phyloP scores from a whole-genome alignment of 1,140 invertebrate genomes.

The Drosophila sechellia region DNA sequence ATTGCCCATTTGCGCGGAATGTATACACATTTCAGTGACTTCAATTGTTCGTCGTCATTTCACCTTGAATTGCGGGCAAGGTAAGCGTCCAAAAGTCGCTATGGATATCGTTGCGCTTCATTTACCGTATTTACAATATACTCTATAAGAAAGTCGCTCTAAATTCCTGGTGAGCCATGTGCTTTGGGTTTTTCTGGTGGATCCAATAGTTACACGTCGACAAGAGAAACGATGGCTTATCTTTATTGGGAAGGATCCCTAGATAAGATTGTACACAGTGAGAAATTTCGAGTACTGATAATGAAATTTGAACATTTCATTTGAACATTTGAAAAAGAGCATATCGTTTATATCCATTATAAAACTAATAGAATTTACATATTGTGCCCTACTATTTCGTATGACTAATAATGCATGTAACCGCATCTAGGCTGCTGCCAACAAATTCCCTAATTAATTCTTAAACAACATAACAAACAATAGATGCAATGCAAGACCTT shows the following conservation, averaged over 20 bases:
- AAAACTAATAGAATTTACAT: constrained; percentile 4
- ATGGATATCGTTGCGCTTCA: constrained; percentile 51
- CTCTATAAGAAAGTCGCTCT: not conserved
- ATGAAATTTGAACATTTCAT: no score
- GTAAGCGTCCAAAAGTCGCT: constrained; percentile 69
- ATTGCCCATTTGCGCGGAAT: constrained; percentile 13
- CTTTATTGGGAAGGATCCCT: constrained; percentile 27
- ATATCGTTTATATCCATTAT: not conserved
- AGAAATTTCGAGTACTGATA: no score
- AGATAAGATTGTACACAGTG: constrained; percentile 13
- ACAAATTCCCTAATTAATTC: constrained; percentile 41
- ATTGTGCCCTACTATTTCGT: constrained; percentile 8
- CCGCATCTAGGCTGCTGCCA: constrained; percentile 21
- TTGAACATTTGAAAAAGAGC: no score
- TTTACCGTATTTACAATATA: constrained; percentile 33
- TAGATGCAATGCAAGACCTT: constrained; percentile 59
- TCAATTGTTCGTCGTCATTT: constrained; percentile 75
- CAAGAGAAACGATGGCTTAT: constrained; percentile 52
- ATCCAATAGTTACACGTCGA: constrained; percentile 28
- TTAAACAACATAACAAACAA: constrained; percentile 47
- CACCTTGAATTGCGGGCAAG: constrained; percentile 68
- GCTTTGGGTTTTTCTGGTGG: constrained; percentile 5
- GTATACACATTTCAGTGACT: constrained; percentile 34
- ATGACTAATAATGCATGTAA: constrained; percentile 38
- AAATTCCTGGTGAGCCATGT: constrained; percentile 24